Conservation (phyloP, 2,888 invertebrate species). For the Drosophila emarginata region DNA sequence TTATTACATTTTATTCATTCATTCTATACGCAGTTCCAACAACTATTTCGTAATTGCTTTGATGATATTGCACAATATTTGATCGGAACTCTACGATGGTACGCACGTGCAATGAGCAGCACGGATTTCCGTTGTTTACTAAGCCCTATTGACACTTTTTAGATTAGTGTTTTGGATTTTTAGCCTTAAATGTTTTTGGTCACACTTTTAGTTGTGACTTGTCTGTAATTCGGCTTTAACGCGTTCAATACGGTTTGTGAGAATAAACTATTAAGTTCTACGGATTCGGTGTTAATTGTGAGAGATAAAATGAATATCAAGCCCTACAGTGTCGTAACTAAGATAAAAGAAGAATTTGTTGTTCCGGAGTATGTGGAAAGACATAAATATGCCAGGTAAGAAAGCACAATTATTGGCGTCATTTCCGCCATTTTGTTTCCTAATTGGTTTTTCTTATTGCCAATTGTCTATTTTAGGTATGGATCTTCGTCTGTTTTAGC, state of each 20-base stretch:
- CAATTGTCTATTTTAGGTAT: conserved; percentile 28
- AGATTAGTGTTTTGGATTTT: too few species aligned
- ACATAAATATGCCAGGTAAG: not conserved
- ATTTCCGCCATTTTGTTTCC: not conserved
- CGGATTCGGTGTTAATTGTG: not conserved
- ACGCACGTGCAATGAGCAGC: conserved; percentile 2
- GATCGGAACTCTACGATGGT: not conserved
- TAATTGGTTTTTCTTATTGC: not conserved
- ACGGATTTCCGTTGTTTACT: conserved; percentile 10
- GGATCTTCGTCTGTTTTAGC: conserved; percentile 12
- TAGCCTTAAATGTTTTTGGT: not conserved
- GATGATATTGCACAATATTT: too few species aligned
- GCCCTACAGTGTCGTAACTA: not conserved
- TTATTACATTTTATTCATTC: not conserved
- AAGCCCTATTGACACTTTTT: not conserved
- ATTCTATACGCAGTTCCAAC: too few species aligned
- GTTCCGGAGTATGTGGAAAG: not conserved
- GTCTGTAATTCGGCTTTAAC: not conserved
- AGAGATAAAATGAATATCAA: not conserved
- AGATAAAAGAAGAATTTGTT: not conserved
- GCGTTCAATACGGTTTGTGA: not conserved
- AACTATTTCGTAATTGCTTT: too few species aligned
- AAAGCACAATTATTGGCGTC: not conserved
- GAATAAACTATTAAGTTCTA: not conserved
- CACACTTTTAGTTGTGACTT: not conserved